Evolutionary conservation across 2,888 invertebrate genomes (phyloP), one percentile per base, ranked within the genome.

Genomic region (Creontiades dilutus): DNA sequence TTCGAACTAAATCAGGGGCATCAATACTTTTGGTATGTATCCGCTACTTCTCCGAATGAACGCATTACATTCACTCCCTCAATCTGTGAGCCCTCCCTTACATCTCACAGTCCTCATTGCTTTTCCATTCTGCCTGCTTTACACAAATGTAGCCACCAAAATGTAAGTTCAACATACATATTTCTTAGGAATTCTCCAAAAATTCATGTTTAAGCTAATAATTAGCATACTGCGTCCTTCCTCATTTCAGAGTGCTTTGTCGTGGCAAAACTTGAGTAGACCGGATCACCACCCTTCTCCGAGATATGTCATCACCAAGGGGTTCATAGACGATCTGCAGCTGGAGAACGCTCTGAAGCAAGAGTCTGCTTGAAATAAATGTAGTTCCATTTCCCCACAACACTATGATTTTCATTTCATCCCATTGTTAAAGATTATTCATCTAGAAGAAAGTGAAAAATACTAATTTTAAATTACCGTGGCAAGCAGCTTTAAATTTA

Each of bases 261-360:
- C 89, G 14, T 87, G 86, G 86, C 85, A 89, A 47, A 82, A 87
- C 19, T 75, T 91, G 61, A 57, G 75, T 52, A 52, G 86, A 2
- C 48, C 89, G 13, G 86, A 81, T 12, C 23, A 16, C 0, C 61
- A 85, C 27, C 76, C 86, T 13, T 37, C 46, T 27, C 68, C 37
- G 13, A 46, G 55, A 47, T 19, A 55, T 55, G 89, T 91, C 23
- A 47, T 84, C 47, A 57, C 85, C 28, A 84, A 84, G 78, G 78
- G 76, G 11, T 84, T 90, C 61, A 78, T 91, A 14, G 89, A 85
- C 61, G 88, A 88, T 48, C 47, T 91, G 9, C 81, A 90, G 19
- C 57, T 91, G 23, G 91, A 91, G 48, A 88, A 75, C 19, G 75
- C 86, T 0, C 80, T 91, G 16, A 89, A 89, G 86, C 81, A 91